These are phyloP conservation scores for Macroteleia sp. DNA, from an alignment of 2,888 invertebrate genomes.

Conservation along the genomic window DNA sequence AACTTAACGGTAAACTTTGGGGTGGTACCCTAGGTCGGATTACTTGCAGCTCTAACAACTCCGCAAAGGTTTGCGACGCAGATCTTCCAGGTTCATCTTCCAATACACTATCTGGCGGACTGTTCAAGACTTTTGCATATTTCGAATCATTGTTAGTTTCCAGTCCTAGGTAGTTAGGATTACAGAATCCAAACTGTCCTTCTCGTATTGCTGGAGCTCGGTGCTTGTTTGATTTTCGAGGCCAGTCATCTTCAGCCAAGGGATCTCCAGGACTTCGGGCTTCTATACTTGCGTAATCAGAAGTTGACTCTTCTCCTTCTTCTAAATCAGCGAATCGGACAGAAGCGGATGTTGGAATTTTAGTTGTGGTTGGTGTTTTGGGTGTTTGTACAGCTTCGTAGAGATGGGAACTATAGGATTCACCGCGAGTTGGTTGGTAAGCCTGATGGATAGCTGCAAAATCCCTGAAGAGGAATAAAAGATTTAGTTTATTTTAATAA, in stretches of 20 bases:
- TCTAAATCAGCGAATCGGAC: constrained; percentile 86
- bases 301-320: constrained; percentile 88
- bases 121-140: constrained; percentile 85
- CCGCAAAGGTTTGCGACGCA: constrained; percentile 79
- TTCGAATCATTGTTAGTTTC: constrained; percentile 83
- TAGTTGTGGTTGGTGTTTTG: constrained; percentile 80
- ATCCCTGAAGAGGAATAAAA: too few relatives aligned
- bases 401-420: constrained; percentile 86
- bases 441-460: constrained; percentile 85
- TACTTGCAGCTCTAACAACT: constrained; percentile 79
- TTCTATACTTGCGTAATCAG: constrained; percentile 91
- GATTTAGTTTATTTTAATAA: too few relatives aligned
- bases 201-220: constrained; percentile 78
- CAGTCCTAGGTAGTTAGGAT: constrained; percentile 90
- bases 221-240: constrained; percentile 67
- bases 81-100: constrained; percentile 84
- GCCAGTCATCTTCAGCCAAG: constrained; percentile 81
- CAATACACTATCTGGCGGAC: constrained; percentile 87
- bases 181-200: constrained; percentile 88
- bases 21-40: constrained; percentile 83
- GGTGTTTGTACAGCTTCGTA: constrained; percentile 85
- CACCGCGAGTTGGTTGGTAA: constrained; percentile 85
- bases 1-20: constrained; percentile 84
- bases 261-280: constrained; percentile 84
- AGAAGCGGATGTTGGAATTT: constrained; percentile 86